phyloP scores from a whole-genome alignment of 1,140 invertebrate species.

The Euura lappo region DNA sequence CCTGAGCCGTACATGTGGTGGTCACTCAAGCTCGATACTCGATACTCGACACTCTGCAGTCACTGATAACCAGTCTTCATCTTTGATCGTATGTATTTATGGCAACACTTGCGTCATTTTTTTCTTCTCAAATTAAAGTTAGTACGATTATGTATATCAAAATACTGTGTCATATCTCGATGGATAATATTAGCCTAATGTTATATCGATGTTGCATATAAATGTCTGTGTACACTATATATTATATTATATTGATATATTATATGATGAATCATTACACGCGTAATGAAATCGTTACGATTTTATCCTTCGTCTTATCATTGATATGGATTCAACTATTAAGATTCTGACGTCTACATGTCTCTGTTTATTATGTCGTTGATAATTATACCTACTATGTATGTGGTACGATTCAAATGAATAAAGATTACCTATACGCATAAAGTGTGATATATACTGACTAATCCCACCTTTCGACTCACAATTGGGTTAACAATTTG shows the following conservation, averaged over 20 bases:
- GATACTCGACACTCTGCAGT: too few species aligned
- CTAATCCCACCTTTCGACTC: background rate
- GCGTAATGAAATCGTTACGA: too few species aligned
- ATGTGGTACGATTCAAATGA: constrained; percentile 9
- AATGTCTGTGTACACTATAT: background rate
- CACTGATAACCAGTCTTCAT: too few species aligned
- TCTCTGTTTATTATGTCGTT: constrained; percentile 15
- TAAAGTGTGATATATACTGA: background rate
- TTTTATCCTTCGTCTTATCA: too few species aligned
- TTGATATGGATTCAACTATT: background rate
- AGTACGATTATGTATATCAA: too few species aligned
- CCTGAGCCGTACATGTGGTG: background rate
- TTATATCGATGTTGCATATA: background rate
- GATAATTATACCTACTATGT: constrained; percentile 3
- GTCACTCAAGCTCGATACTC: too few species aligned
- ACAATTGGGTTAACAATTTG: too few species aligned
- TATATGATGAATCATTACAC: background rate
- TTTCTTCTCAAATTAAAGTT: too few species aligned
- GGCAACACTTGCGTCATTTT: too few species aligned
- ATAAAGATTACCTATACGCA: constrained; percentile 12
- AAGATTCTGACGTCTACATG: constrained; percentile 14
- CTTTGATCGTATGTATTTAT: too few species aligned
- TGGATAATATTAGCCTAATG: background rate
- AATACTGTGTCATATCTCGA: background rate
- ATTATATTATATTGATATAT: background rate